phyloP scores from a whole-genome alignment of 2,888 invertebrate species.

The Acronicta psi region DNA sequence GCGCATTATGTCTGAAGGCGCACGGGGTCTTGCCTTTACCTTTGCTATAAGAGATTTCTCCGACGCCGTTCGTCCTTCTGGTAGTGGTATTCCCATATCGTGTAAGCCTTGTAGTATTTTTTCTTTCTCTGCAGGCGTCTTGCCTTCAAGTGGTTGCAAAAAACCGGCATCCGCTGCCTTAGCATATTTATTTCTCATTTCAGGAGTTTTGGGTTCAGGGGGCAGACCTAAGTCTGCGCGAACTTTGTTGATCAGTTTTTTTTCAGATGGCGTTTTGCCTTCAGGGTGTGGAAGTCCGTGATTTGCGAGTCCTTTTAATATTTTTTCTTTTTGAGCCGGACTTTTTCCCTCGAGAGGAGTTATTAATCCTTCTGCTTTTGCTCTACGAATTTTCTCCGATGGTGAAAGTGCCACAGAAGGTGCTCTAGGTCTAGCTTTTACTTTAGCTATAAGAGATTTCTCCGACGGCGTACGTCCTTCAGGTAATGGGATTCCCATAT shows the following conservation, averaged over 20 bases:
- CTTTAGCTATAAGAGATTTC: constrained; percentile 14
- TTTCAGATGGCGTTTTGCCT: constrained; percentile 58
- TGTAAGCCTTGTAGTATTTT: constrained; percentile 10
- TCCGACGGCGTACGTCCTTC: constrained; percentile 20
- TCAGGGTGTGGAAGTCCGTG: constrained; percentile 58
- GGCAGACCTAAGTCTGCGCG: constrained; percentile 58
- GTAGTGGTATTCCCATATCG: constrained; percentile 26
- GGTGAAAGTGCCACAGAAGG: background rate
- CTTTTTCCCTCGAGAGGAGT: constrained; percentile 57
- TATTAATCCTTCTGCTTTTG: constrained; percentile 22
- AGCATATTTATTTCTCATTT: constrained; percentile 45
- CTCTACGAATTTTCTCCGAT: constrained; percentile 11
- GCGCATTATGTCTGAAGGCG: background rate
- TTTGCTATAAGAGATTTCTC: constrained; percentile 24
- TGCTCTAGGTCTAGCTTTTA: constrained; percentile 16
- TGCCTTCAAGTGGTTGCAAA: constrained; percentile 20
- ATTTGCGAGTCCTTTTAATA: constrained; percentile 50
- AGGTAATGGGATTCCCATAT: constrained; percentile 15
- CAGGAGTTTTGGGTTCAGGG: constrained; percentile 55
- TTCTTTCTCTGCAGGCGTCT: constrained; percentile 18
- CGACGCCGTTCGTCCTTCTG: constrained; percentile 25
- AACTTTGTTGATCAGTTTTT: constrained; percentile 53
- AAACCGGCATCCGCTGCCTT: constrained; percentile 54
- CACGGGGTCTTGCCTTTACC: constrained; percentile 7
- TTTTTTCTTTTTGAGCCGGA: constrained; percentile 53